These are phyloP conservation scores for Mesembrinibis cayennensis DNA, from an alignment of 2,113 vertebrate genomes.

Conservation along the genomic window DNA sequence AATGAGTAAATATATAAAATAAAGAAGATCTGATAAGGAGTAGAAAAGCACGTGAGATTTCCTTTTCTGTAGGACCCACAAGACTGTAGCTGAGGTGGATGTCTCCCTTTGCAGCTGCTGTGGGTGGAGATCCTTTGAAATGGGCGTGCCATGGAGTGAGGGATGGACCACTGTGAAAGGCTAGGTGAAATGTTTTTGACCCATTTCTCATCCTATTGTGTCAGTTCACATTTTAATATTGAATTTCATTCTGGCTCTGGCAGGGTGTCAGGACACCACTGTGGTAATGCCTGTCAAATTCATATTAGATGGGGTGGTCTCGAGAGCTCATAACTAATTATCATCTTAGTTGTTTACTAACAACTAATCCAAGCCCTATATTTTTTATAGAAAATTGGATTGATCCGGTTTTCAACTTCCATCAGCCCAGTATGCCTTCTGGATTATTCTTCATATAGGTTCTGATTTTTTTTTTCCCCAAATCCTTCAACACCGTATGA, in stretches of 20 bases:
- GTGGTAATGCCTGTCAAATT: not conserved
- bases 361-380: not conserved
- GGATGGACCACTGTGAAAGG: not conserved
- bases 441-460: not conserved
- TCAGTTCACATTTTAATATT: not conserved
- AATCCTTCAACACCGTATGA: not conserved
- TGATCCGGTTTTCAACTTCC: not conserved
- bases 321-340: not conserved
- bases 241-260: not conserved
- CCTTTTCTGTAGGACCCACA: not conserved
- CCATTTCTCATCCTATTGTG: not conserved
- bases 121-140: not conserved
- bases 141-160: not conserved
- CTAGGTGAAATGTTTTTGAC: not conserved
- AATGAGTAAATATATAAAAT: not conserved
- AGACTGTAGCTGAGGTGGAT: not conserved
- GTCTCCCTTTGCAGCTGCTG: not conserved
- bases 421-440: not conserved
- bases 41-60: not conserved
- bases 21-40: not conserved
- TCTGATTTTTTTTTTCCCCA: not conserved
- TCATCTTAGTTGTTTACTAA: not conserved
- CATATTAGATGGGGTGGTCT: not conserved
- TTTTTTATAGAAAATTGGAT: not conserved
- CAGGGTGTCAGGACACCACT: not conserved